phyloP scores from a whole-genome alignment of 1,140 invertebrate species.

The Callitettix versicolor region DNA sequence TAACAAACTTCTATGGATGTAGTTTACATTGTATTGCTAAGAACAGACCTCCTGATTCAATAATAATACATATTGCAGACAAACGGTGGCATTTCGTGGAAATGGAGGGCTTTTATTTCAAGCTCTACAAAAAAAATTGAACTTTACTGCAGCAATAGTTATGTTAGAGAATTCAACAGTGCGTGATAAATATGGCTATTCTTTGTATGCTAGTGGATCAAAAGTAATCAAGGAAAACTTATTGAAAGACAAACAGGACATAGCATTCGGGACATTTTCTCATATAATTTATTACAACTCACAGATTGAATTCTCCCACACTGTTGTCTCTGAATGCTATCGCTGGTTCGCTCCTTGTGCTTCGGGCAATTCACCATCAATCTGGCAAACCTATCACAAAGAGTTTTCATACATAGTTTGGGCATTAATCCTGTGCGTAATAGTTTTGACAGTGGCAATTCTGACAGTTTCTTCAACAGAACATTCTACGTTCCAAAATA shows the following conservation, averaged over 20 bases:
- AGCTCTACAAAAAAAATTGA: not conserved
- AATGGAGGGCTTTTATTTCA: not conserved
- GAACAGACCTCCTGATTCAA: slow-evolving; percentile 2
- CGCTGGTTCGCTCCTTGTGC: not conserved
- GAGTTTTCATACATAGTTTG: not conserved
- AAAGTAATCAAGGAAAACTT: not conserved
- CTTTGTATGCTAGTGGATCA: not conserved
- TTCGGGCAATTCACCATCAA: not conserved
- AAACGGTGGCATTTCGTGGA: not conserved
- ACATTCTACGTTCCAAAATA: no score
- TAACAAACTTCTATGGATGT: not conserved
- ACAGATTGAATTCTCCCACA: not conserved
- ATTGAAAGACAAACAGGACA: not conserved
- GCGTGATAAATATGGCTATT: not conserved
- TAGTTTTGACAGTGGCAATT: not conserved
- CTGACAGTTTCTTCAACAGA: no score
- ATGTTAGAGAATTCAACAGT: not conserved
- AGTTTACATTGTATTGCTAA: slow-evolving; percentile 1
- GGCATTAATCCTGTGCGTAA: not conserved
- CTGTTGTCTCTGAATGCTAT: not conserved
- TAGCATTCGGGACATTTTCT: slow-evolving; percentile 4
- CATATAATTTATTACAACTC: slow-evolving; percentile 2
- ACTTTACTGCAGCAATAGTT: not conserved
- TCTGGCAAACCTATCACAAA: not conserved
- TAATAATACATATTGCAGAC: not conserved